These are phyloP conservation scores for Rynchops niger DNA, from an alignment of 2,113 vertebrate genomes.

Conservation along the genomic window DNA sequence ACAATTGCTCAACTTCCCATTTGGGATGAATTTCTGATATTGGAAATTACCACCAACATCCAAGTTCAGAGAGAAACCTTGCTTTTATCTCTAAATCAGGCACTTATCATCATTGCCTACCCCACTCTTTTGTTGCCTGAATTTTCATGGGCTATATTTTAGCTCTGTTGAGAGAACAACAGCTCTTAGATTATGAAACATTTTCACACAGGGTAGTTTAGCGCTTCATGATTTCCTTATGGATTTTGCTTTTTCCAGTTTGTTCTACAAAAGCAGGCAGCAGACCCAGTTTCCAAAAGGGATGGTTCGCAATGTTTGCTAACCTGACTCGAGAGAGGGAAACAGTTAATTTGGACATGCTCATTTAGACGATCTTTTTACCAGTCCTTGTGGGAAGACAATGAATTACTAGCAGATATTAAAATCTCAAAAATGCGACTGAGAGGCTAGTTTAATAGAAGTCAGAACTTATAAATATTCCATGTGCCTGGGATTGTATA, in stretches of 20 bases:
- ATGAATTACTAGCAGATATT: slow-evolving; percentile 57
- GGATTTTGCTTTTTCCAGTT: not conserved
- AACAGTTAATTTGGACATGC: not conserved
- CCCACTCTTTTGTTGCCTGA: not conserved
- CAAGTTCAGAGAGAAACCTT: not conserved
- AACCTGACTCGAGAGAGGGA: not conserved
- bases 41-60: not conserved
- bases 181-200: not conserved
- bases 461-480: slow-evolving; percentile 60
- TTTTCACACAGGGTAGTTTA: not conserved
- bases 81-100: not conserved
- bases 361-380: slow-evolving; percentile 43
- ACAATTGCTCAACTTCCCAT: not conserved
- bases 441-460: slow-evolving; percentile 30
- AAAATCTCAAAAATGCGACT: slow-evolving; percentile 32
- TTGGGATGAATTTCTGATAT: not conserved
- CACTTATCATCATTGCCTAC: not conserved
- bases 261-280: not conserved
- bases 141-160: not conserved
- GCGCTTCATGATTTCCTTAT: not conserved
- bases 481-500: slow-evolving; percentile 17
- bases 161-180: not conserved
- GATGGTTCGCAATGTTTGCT: not conserved
- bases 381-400: slow-evolving; percentile 19
- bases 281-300: not conserved